A percentile compares a stretch with the other conserved stretches of the same genome.
phyloP scores from a whole-genome alignment of 2,113 vertebrate species.

The Entosphenus tridentatus region DNA sequence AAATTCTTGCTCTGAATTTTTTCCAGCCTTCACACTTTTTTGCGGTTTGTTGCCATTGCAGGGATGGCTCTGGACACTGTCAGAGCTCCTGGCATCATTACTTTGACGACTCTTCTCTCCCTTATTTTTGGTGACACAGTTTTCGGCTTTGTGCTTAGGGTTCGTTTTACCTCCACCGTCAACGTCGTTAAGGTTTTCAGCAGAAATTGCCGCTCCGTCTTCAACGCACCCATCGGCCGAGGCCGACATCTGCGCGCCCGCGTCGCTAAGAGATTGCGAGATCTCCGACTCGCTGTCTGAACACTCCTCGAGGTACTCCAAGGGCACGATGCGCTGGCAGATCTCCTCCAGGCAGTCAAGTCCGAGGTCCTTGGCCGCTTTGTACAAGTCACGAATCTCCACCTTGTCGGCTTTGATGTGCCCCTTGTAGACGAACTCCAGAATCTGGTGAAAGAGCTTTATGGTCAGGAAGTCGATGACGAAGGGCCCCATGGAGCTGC shows the following conservation, averaged over 20 bases:
- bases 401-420: background rate
- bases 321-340: slow-evolving; percentile 2
- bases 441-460: background rate
- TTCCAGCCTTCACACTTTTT: too few relatives aligned
- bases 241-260: background rate
- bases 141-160: background rate
- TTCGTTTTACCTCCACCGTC: background rate
- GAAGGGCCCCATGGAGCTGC: slow-evolving; percentile 1
- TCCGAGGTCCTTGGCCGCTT: slow-evolving; percentile 1
- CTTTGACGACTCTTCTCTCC: too few relatives aligned
- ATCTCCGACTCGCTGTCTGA: slow-evolving; percentile 2
- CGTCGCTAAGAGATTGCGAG: background rate
- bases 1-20: too few relatives aligned
- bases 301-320: background rate
- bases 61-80: too few relatives aligned
- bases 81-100: too few relatives aligned
- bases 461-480: slow-evolving; percentile 4
- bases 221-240: background rate
- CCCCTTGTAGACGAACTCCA: slow-evolving; percentile 5
- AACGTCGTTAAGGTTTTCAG: background rate
- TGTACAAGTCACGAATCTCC: background rate
- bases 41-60: too few relatives aligned
- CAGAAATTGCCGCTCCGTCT: background rate
- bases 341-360: slow-evolving; percentile 3
- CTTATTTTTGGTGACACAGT: background rate